Conservation (phyloP, 2,797 vertebrate species). For the Lophius americanus region DNA sequence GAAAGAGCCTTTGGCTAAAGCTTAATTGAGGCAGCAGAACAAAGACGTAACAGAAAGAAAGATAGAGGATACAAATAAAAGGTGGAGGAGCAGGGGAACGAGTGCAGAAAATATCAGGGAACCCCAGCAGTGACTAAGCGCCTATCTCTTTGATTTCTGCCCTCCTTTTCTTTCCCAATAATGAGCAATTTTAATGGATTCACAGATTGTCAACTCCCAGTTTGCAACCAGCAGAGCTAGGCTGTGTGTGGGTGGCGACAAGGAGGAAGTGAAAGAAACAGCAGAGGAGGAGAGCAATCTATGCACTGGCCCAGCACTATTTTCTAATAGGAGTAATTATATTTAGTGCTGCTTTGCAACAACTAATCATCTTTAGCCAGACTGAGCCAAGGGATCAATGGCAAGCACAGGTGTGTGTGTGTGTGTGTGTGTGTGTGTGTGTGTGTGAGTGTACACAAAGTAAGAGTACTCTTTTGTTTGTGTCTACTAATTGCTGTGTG, state of each 20-base stretch:
- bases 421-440: slow-evolving; percentile 1
- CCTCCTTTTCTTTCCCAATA: slow-evolving; percentile 72
- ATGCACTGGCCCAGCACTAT: background rate
- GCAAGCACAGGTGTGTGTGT: slow-evolving; percentile 16
- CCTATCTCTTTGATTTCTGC: slow-evolving; percentile 70
- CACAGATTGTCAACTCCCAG: slow-evolving; percentile 72
- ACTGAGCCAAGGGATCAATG: slow-evolving; percentile 28
- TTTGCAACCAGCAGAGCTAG: slow-evolving; percentile 46
- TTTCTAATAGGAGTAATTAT: slow-evolving; percentile 46
- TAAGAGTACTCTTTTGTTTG: too few relatives aligned
- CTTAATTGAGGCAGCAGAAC: slow-evolving; percentile 47
- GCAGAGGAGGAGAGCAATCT: slow-evolving; percentile 13
- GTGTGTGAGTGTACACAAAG: background rate
- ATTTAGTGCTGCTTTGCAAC: slow-evolving; percentile 39
- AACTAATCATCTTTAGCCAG: slow-evolving; percentile 52
- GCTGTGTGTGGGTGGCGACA: slow-evolving; percentile 52
- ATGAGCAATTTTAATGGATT: slow-evolving; percentile 83
- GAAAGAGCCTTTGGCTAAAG: slow-evolving; percentile 9
- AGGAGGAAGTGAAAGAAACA: slow-evolving; percentile 15
- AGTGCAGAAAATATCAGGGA: slow-evolving; percentile 46
- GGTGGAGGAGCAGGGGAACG: slow-evolving; percentile 27
- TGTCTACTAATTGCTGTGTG: too few relatives aligned
- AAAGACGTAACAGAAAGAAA: slow-evolving; percentile 16
- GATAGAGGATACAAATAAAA: slow-evolving; percentile 26
- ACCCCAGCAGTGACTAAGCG: slow-evolving; percentile 51